A percentile compares a stretch with the other conserved stretches of the same genome.
phyloP scores from a whole-genome alignment of 2,888 invertebrate genomes.

The Caenorhabditis sp. region DNA sequence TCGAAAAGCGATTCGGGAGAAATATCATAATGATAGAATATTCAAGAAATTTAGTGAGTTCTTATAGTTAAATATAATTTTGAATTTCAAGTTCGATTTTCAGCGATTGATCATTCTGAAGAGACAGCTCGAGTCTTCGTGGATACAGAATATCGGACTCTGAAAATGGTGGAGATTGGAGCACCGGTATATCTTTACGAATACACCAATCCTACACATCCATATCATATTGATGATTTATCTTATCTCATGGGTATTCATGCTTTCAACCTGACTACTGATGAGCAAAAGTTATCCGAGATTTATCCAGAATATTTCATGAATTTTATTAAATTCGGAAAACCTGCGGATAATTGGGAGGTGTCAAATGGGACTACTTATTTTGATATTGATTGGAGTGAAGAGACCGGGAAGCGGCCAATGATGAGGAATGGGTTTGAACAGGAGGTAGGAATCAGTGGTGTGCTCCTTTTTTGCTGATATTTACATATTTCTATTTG shows the following conservation, averaged over 20 bases:
- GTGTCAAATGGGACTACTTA: slow-evolving; percentile 9
- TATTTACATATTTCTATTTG: no score
- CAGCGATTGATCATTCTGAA: slow-evolving; percentile 13
- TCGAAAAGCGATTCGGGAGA: neutral
- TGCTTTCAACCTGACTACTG: slow-evolving; percentile 44
- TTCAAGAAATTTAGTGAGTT: slow-evolving; percentile 1
- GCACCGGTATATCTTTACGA: slow-evolving; percentile 47
- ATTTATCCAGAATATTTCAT: slow-evolving; percentile 41
- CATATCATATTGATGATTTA: slow-evolving; percentile 50
- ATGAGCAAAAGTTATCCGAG: slow-evolving; percentile 41
- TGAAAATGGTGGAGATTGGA: slow-evolving; percentile 9
- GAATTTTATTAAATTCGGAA: slow-evolving; percentile 45
- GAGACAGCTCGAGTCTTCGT: slow-evolving; percentile 35
- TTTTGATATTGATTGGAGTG: slow-evolving; percentile 34
- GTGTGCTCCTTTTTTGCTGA: no score
- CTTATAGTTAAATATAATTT: neutral
- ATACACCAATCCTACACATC: slow-evolving; percentile 46
- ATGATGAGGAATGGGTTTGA: slow-evolving; percentile 18
- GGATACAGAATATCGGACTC: slow-evolving; percentile 4
- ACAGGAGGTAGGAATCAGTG: slow-evolving; percentile 4
- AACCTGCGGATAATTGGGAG: slow-evolving; percentile 12
- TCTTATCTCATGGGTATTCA: slow-evolving; percentile 55
- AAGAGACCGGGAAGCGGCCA: slow-evolving; percentile 14
- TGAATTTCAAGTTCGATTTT: neutral
- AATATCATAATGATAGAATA: neutral